A percentile compares a stretch with the other conserved stretches of the same genome.
Evolutionary conservation across 2,797 vertebrate genomes (phyloP).

Genomic region (Micromesistius poutassou): DNA sequence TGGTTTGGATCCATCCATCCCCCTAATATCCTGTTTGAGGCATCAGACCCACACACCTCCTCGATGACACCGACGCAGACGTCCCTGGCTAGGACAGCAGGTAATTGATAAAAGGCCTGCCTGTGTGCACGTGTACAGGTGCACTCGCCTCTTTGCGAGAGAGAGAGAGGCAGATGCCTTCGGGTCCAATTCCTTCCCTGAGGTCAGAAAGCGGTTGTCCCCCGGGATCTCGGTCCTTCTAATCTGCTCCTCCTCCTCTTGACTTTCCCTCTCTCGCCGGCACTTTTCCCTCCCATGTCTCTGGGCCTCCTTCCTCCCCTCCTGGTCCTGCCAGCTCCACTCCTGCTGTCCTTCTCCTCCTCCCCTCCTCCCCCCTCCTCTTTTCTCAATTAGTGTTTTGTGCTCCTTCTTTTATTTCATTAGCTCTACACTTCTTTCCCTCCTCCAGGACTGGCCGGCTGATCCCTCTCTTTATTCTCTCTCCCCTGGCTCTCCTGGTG

Average conservation of each 20-base stretch:
- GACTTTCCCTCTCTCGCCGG: constrained; percentile 37
- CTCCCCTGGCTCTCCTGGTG: constrained; percentile 6
- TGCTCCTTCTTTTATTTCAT: not conserved
- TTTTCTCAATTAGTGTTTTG: not conserved
- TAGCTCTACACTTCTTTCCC: not conserved
- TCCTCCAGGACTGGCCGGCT: not conserved
- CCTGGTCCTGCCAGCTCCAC: not conserved
- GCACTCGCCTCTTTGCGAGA: not conserved
- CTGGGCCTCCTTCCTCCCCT: not conserved
- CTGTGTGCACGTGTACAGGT: not conserved
- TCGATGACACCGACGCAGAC: not conserved
- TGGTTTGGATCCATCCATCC: constrained; percentile 29
- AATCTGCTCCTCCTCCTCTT: constrained; percentile 13
- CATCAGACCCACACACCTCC: constrained; percentile 7
- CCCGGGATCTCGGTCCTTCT: not conserved
- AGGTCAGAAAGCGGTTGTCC: constrained; percentile 18
- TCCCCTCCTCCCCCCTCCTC: not conserved
- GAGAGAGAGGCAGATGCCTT: not conserved
- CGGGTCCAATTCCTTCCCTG: not conserved
- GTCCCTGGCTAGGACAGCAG: not conserved
- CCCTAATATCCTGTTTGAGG: constrained; percentile 21
- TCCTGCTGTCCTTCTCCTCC: no score
- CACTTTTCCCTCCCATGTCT: constrained; percentile 36
- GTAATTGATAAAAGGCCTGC: not conserved
- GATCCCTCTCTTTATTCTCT: constrained; percentile 7